Evolutionary conservation across 2,797 vertebrate genomes (phyloP), one percentile per base, ranked within the genome.

Genomic region (Malurus leucopterus): DNA sequence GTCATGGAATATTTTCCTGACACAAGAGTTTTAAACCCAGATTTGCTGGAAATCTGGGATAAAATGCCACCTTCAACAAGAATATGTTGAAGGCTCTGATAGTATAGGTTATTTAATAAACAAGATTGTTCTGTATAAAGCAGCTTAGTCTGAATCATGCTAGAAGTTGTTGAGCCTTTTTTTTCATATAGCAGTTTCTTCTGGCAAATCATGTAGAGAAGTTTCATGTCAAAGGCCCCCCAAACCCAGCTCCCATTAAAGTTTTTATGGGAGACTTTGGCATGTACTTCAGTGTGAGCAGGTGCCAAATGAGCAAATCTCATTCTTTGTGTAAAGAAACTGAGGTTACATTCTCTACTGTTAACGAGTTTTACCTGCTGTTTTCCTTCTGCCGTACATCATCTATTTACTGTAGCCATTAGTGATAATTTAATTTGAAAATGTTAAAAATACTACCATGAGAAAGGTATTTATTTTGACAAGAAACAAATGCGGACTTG

Each of bases 371-470:
- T 89, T 84, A 91, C 70, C 93, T 96, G 96, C 96, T 95, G 64
- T 96, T 97, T 97, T 97, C 96, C 97, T 97, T 97, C 95, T 92
- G 68, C 91, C 82, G 0, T 96, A 96, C 93, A 91, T 96, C 89
- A 77, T 93, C 90, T 94, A 92, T 96, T 95, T 95, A 93, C 82
- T 90, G 69, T 93, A 94, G 84, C 82, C 74, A 64, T 91, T 91
- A 86, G 76, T 58, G 62, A 68, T 76, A 94, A 94, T 79, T 86
- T 93, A 85, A 92, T 95, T 90, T 93, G 90, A 90, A 93, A 89
- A 86, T 63, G 65, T 88, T 90, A 54, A 86, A 87, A 93, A 79
- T 82, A 80, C 86, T 88, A 95, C 82, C 82, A 0, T 82, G 72
- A 91, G 65, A 86, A 90, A 85, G 80, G 91, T 94, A 88, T 96